A percentile compares a stretch with the other conserved stretches of the same genome.
Evolutionary conservation across 2,888 invertebrate genomes (phyloP).

Genomic region (Itoplectis maculator): DNA sequence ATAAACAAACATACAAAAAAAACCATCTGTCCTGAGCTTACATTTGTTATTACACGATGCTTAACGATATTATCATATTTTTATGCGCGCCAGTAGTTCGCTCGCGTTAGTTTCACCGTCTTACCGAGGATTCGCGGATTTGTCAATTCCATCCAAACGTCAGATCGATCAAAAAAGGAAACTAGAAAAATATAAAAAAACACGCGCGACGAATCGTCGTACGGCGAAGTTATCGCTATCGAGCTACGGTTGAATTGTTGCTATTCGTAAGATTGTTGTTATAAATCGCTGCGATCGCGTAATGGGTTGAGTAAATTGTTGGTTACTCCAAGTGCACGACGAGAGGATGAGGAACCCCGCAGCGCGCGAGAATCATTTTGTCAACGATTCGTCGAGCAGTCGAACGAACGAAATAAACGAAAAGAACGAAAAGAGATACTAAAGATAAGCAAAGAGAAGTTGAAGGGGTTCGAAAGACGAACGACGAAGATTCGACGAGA

Average conservation of each 20-base stretch:
- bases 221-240: conserved; percentile 77
- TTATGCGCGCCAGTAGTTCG: conserved; percentile 82
- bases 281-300: conserved; percentile 81
- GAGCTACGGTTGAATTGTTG: conserved; percentile 83
- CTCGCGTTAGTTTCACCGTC: conserved; percentile 75
- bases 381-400: conserved; percentile 78
- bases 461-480: conserved; percentile 31
- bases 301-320: conserved; percentile 62
- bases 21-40: conserved; percentile 83
- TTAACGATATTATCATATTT: conserved; percentile 84
- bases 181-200: conserved; percentile 1
- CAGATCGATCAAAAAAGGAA: conserved; percentile 10
- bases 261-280: conserved; percentile 84
- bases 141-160: conserved; percentile 20
- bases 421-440: background rate
- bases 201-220: conserved; percentile 6
- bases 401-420: conserved; percentile 54
- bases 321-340: conserved; percentile 44
- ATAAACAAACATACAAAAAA: conserved; percentile 64
- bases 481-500: conserved; percentile 11
- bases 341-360: conserved; percentile 72
- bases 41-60: conserved; percentile 84
- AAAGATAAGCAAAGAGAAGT: conserved; percentile 4
- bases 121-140: conserved; percentile 36
- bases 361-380: conserved; percentile 77